A percentile compares a stretch with the other conserved stretches of the same genome.
These are phyloP conservation scores for Eupithecia centaureata DNA, from an alignment of 2,888 invertebrate species.

Conservation along the genomic window DNA sequence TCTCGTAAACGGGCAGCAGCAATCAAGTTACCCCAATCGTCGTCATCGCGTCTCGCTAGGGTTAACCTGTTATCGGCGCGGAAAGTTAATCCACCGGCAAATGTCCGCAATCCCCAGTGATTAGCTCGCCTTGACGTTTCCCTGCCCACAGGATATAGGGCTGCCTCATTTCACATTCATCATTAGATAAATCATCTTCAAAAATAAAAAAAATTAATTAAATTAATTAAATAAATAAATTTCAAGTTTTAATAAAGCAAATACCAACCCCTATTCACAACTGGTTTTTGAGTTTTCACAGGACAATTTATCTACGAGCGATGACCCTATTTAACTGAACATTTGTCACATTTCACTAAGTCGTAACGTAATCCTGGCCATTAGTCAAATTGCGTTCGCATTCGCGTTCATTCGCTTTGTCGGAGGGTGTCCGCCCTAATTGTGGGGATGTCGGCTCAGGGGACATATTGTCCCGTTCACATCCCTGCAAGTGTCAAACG, in stretches of 20 bases:
- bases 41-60: conserved; percentile 14
- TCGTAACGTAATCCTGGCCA: conserved; percentile 75
- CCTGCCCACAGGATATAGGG: conserved; percentile 29
- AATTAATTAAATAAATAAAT: background rate
- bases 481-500: conserved; percentile 68
- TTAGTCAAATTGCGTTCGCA: conserved; percentile 69
- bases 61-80: conserved; percentile 30
- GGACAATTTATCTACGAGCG: conserved; percentile 29
- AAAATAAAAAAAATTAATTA: too few relatives aligned
- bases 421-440: conserved; percentile 75
- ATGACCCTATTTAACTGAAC: conserved; percentile 55
- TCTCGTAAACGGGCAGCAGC: conserved; percentile 10
- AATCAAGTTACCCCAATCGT: conserved; percentile 12
- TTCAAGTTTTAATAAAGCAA: background rate
- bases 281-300: conserved; percentile 33
- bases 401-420: conserved; percentile 69
- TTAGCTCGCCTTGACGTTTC: conserved; percentile 54
- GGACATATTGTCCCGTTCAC: conserved; percentile 62
- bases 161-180: conserved; percentile 14
- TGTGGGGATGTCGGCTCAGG: conserved; percentile 60
- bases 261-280: background rate
- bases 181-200: too few relatives aligned
- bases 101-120: conserved; percentile 64
- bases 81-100: conserved; percentile 58
- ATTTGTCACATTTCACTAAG: conserved; percentile 70